Evolutionary conservation across 2,888 invertebrate genomes (phyloP).

Genomic region (Chironomus tentans): DNA sequence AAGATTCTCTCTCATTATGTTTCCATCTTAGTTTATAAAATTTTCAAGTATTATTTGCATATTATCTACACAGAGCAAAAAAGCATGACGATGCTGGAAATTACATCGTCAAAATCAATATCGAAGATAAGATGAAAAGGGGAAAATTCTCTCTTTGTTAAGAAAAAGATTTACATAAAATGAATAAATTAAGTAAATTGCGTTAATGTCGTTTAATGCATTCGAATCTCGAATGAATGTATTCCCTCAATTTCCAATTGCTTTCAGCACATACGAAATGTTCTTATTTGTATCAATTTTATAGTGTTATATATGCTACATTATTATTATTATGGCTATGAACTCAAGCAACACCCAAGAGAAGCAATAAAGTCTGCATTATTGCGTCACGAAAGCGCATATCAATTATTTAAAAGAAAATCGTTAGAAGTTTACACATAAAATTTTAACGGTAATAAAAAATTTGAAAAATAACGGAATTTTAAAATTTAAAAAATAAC

Average conservation of each 20-base stretch:
- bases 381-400: too few relatives aligned
- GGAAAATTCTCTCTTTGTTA: background rate
- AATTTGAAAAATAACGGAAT: too few relatives aligned
- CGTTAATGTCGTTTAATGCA: slow-evolving; percentile 6
- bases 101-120: background rate
- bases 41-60: too few relatives aligned
- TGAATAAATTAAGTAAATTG: slow-evolving; percentile 7
- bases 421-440: too few relatives aligned
- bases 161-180: background rate
- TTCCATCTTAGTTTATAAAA: too few relatives aligned
- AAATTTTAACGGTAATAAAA: too few relatives aligned
- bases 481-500: too few relatives aligned
- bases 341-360: background rate
- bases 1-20: too few relatives aligned
- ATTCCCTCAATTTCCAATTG: background rate
- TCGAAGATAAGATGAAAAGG: background rate
- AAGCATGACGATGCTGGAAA: background rate
- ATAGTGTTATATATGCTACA: background rate
- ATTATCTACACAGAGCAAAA: too few relatives aligned
- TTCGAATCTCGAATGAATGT: background rate
- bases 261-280: background rate
- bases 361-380: background rate
- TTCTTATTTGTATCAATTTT: background rate
- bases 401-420: too few relatives aligned
- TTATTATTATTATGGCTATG: background rate